phyloP scores from a whole-genome alignment of 2,888 invertebrate species.

The Agonopterix heracliana region DNA sequence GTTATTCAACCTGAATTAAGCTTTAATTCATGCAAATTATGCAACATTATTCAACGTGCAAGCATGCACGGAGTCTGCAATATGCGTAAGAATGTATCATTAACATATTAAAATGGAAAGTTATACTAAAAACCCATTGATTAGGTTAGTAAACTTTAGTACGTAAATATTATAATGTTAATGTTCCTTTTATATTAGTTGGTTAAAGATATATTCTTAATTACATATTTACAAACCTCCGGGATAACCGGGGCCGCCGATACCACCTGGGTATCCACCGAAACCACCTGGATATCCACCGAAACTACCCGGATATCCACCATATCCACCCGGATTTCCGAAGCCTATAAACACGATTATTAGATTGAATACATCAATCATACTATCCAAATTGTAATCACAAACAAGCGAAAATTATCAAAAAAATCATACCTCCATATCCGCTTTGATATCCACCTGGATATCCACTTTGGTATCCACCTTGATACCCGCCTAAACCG shows the following conservation, averaged over 20 bases:
- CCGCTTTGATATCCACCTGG: slow-evolving; percentile 15
- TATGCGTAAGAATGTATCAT: slow-evolving; percentile 5
- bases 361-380: no score
- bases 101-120: not conserved
- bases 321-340: slow-evolving; percentile 8
- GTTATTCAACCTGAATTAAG: no score
- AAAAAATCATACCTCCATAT: slow-evolving; percentile 16
- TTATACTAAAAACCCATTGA: not conserved
- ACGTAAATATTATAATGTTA: not conserved
- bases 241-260: slow-evolving; percentile 11
- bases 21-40: no score
- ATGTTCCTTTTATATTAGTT: not conserved
- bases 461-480: slow-evolving; percentile 16
- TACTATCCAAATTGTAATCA: no score
- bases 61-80: not conserved
- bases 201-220: not conserved
- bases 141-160: not conserved
- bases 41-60: no score
- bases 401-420: no score
- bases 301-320: slow-evolving; percentile 18
- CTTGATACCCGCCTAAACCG: slow-evolving; percentile 11
- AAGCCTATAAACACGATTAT: not conserved
- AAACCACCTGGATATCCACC: slow-evolving; percentile 14
- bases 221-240: slow-evolving; percentile 20
- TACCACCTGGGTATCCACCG: slow-evolving; percentile 19